Conservation (phyloP, 2,113 vertebrate species). For the Stigmatopora nigra region DNA sequence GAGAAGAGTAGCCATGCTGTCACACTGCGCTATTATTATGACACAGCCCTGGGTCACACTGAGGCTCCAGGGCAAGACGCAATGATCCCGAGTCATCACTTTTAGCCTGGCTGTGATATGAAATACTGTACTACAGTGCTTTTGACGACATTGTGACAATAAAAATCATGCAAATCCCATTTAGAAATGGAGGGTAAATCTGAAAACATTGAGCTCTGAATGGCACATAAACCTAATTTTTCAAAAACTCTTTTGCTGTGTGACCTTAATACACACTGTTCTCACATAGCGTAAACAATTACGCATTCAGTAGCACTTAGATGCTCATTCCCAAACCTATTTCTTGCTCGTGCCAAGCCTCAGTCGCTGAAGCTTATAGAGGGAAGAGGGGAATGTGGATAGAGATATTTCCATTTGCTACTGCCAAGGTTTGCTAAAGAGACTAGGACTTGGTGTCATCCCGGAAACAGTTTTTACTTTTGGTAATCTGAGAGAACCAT, state of each 20-base stretch:
- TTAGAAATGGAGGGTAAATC: conserved; percentile 8
- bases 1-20: conserved; percentile 53
- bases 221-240: conserved; percentile 7
- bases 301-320: conserved; percentile 18
- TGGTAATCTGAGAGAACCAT: conserved; percentile 49
- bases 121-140: conserved; percentile 19
- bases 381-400: conserved; percentile 36
- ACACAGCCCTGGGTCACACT: conserved; percentile 41
- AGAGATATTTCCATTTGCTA: conserved; percentile 48
- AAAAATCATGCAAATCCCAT: conserved; percentile 18
- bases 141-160: conserved; percentile 15
- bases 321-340: conserved; percentile 23
- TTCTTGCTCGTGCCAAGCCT: conserved; percentile 46
- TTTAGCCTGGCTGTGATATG: conserved; percentile 22
- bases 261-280: conserved; percentile 22
- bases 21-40: conserved; percentile 57
- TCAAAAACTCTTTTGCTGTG: conserved; percentile 11
- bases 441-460: conserved; percentile 44
- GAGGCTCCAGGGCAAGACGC: conserved; percentile 43
- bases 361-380: conserved; percentile 28
- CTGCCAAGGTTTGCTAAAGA: conserved; percentile 44
- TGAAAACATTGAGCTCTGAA: background rate
- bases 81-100: conserved; percentile 55
- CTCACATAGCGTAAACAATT: conserved; percentile 33
- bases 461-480: conserved; percentile 52